A percentile compares a stretch with the other conserved stretches of the same genome.
Evolutionary conservation across 2,113 vertebrate species (phyloP).

Genomic region (Dendrocopos noguchii): DNA sequence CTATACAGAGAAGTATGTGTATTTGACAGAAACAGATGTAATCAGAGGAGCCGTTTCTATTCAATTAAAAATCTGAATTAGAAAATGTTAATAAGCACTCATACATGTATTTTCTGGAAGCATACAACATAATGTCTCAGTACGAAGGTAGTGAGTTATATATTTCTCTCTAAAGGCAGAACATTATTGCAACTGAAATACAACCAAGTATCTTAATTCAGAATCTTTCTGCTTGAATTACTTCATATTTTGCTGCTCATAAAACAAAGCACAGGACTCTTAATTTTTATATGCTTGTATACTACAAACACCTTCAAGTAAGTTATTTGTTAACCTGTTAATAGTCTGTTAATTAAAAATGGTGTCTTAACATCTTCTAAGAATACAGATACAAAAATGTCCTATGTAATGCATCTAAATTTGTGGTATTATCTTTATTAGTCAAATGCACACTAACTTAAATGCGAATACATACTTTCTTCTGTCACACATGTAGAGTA

Average conservation of each 20-base stretch:
- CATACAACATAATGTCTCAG: neutral
- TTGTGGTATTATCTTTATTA: constrained; percentile 38
- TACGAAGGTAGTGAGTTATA: neutral
- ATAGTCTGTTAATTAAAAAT: neutral
- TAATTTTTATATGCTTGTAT: neutral
- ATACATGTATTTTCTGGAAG: neutral
- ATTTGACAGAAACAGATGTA: constrained; percentile 37
- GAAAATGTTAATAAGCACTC: neutral
- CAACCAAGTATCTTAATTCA: neutral
- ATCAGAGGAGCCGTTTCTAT: neutral
- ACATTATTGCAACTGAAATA: neutral
- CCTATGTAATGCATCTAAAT: neutral
- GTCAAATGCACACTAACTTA: neutral
- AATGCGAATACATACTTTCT: neutral
- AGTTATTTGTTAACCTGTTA: neutral
- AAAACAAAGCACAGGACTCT: neutral
- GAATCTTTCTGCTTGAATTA: neutral
- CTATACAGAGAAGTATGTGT: constrained; percentile 8
- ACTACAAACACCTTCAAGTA: neutral
- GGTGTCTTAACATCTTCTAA: neutral
- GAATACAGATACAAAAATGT: neutral
- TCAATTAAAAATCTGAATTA: constrained; percentile 34
- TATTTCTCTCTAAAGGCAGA: neutral
- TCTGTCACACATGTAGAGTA: neutral
- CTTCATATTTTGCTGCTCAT: neutral